Conservation (phyloP, 2,113 vertebrate species). For the Thinocorus orbignyianus region DNA sequence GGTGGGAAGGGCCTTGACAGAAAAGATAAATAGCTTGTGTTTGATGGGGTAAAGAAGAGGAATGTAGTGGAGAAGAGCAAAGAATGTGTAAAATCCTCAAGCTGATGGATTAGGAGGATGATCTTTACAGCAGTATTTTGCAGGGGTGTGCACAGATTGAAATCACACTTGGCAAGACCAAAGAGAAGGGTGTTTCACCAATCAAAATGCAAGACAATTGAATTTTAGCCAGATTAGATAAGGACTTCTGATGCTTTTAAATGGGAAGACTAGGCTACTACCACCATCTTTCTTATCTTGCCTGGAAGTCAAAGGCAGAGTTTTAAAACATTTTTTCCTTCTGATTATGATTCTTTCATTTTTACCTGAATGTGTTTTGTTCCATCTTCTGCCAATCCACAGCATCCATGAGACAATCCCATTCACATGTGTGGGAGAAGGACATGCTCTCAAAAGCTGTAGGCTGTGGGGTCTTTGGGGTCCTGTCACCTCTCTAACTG, state of each 20-base stretch:
- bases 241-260: background rate
- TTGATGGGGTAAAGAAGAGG: slow-evolving; percentile 7
- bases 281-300: background rate
- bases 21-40: slow-evolving; percentile 40
- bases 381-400: background rate
- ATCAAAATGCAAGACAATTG: background rate
- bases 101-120: slow-evolving; percentile 17
- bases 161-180: background rate
- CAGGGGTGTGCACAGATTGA: background rate
- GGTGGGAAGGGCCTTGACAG: slow-evolving; percentile 22
- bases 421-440: background rate
- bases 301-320: background rate
- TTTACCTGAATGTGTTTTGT: background rate
- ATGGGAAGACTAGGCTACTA: background rate
- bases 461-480: background rate
- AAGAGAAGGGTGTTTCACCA: background rate
- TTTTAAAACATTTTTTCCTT: background rate
- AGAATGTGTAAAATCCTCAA: slow-evolving; percentile 15
- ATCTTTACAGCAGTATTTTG: background rate
- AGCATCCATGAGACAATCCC: background rate
- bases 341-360: background rate
- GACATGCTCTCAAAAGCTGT: background rate
- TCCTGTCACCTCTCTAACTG: background rate
- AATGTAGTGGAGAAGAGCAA: background rate
- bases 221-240: slow-evolving; percentile 3